Evolutionary conservation across 1,140 invertebrate species (phyloP).

Genomic region (Aphelenchoides avenae): DNA sequence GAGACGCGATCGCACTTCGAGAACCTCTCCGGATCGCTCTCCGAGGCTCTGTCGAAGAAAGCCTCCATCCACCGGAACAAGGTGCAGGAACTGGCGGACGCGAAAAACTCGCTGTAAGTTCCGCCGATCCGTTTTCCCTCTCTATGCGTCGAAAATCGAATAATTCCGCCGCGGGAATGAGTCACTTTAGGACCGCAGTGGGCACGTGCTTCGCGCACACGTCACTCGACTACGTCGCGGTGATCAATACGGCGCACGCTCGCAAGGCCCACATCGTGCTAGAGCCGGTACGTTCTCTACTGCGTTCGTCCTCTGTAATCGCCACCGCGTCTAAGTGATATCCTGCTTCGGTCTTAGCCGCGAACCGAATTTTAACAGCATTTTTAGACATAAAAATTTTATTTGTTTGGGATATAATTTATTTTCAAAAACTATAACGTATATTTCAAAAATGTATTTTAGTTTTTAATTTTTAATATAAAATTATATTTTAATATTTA

Average conservation of each 20-base stretch:
- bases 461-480: too few species aligned
- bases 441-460: too few species aligned
- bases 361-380: too few species aligned
- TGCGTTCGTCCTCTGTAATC: too few species aligned
- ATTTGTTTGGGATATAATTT: conserved; percentile 26
- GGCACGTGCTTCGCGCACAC: conserved; percentile 58
- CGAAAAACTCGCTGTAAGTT: conserved; percentile 48
- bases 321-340: too few species aligned
- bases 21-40: conserved; percentile 40
- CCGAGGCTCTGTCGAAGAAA: conserved; percentile 50
- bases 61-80: conserved; percentile 45
- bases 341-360: too few species aligned
- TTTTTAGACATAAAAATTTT: too few species aligned
- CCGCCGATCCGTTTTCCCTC: too few species aligned
- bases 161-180: too few species aligned
- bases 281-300: conserved; percentile 49
- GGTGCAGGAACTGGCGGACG: conserved; percentile 42
- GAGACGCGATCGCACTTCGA: conserved; percentile 47
- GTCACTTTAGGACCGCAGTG: conserved; percentile 54
- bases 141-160: too few species aligned
- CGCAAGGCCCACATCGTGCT: conserved; percentile 50
- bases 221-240: conserved; percentile 55
- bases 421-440: conserved; percentile 16
- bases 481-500: too few species aligned
- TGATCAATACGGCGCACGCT: conserved; percentile 53